A percentile compares a stretch with the other conserved stretches of the same genome.
Evolutionary conservation across 2,113 vertebrate genomes (phyloP).

Genomic region (Eublepharis macularius): DNA sequence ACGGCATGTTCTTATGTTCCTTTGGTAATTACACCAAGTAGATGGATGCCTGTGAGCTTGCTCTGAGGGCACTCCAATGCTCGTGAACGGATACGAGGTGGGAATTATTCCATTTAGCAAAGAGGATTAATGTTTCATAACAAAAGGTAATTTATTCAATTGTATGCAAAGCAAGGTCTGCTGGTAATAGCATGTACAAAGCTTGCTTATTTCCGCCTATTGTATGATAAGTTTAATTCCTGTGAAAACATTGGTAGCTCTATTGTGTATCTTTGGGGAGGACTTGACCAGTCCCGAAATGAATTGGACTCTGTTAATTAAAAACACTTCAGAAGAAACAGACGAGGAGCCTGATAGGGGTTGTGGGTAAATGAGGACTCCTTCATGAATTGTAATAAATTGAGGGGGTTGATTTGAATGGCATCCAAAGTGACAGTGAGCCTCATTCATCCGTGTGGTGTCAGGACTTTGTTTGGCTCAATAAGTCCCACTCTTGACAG

Average conservation of each 20-base stretch:
- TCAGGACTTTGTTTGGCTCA: background rate
- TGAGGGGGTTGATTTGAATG: constrained; percentile 57
- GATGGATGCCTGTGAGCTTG: constrained; percentile 40
- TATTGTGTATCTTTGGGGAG: constrained; percentile 58
- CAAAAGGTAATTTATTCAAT: constrained; percentile 80
- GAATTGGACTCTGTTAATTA: constrained; percentile 66
- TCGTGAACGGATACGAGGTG: constrained; percentile 48
- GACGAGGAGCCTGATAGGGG: constrained; percentile 56
- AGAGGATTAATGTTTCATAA: constrained; percentile 80
- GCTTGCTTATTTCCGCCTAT: constrained; percentile 62
- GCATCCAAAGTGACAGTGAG: constrained; percentile 45
- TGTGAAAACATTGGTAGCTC: constrained; percentile 63
- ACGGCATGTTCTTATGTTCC: background rate
- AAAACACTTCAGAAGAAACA: constrained; percentile 66
- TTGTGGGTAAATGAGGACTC: constrained; percentile 65
- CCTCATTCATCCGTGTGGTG: background rate
- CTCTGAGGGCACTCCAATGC: constrained; percentile 57
- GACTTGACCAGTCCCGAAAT: constrained; percentile 70
- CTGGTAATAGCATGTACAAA: constrained; percentile 38
- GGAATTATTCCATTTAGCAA: constrained; percentile 74
- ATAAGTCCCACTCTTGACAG: background rate
- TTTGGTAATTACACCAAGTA: fast-evolving
- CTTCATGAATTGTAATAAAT: constrained; percentile 66
- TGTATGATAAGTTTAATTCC: constrained; percentile 69
- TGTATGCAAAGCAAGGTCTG: constrained; percentile 72